These are phyloP conservation scores for Leucoma salicis DNA, from an alignment of 2,888 invertebrate species.

Conservation along the genomic window DNA sequence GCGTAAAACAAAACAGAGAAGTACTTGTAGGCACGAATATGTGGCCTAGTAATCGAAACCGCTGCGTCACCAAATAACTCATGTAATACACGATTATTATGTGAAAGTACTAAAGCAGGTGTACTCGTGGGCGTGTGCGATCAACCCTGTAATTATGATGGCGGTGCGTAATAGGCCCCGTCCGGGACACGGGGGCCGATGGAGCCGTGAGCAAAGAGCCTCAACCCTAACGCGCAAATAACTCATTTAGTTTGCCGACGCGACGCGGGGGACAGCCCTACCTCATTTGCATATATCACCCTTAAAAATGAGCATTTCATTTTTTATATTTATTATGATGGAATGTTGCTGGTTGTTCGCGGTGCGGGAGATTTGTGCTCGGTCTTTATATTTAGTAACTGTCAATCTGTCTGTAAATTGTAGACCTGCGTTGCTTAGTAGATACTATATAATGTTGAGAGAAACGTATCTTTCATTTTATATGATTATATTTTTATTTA, in stretches of 20 bases:
- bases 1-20: no score
- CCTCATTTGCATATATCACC: conserved; percentile 26
- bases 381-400: no score
- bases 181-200: conserved; percentile 24
- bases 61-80: no score
- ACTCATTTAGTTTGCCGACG: conserved; percentile 39
- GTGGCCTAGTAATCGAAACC: no score
- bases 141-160: conserved; percentile 39
- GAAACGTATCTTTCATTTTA: no score
- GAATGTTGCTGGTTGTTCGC: conserved; percentile 3
- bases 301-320: conserved; percentile 15
- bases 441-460: no score
- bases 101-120: conserved; percentile 23
- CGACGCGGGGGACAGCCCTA: not conserved
- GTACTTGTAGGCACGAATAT: no score
- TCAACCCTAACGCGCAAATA: conserved; percentile 31
- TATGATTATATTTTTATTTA: no score
- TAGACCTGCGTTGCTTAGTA: no score
- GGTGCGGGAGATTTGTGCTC: not conserved
- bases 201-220: conserved; percentile 29
- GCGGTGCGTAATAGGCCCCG: conserved; percentile 32
- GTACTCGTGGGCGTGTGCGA: conserved; percentile 25
- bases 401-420: no score
- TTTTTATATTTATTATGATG: conserved; percentile 13
- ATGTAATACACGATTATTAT: no score